phyloP scores from a whole-genome alignment of 37 sponge, comb jelly and placozoan species.

The Beroe forskalii region DNA sequence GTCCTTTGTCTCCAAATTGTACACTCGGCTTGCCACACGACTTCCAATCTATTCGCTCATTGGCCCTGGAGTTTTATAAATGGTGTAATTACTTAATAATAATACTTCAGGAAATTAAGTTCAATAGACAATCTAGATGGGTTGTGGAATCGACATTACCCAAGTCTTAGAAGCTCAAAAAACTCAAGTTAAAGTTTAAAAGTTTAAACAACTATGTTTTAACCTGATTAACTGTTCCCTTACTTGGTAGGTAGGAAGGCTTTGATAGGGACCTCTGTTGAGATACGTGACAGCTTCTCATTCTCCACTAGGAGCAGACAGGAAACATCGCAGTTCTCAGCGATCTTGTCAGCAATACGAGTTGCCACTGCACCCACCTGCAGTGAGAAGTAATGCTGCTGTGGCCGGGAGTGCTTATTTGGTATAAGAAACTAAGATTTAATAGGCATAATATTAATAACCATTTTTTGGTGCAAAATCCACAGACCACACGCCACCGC shows the following conservation, averaged over 20 bases:
- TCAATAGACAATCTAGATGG: not conserved
- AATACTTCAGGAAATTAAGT: too few species aligned
- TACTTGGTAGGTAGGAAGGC: constrained; percentile 43
- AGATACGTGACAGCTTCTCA: not conserved
- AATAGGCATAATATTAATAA: too few species aligned
- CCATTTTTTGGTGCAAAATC: too few species aligned
- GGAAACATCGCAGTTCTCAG: constrained; percentile 20
- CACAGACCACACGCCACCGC: too few species aligned
- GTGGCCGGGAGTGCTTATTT: too few species aligned
- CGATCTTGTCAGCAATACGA: constrained; percentile 46
- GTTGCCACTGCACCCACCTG: constrained; percentile 53
- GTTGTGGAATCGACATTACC: not conserved
- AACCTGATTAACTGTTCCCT: too few species aligned
- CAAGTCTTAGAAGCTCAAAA: too few species aligned
- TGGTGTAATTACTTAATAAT: not conserved
- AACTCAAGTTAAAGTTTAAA: too few species aligned
- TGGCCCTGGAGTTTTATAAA: constrained; percentile 1
- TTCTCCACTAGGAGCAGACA: constrained; percentile 34
- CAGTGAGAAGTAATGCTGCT: too few species aligned
- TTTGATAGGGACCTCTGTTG: constrained; percentile 28
- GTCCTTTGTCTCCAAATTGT: constrained; percentile 42
- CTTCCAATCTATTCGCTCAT: constrained; percentile 53
- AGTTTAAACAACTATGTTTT: too few species aligned
- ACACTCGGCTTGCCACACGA: constrained; percentile 14
- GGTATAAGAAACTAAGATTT: too few species aligned